A percentile compares a stretch with the other conserved stretches of the same genome.
These are phyloP conservation scores for Tursiops truncatus DNA, from an alignment of 2,113 vertebrate genomes.

Conservation along the genomic window DNA sequence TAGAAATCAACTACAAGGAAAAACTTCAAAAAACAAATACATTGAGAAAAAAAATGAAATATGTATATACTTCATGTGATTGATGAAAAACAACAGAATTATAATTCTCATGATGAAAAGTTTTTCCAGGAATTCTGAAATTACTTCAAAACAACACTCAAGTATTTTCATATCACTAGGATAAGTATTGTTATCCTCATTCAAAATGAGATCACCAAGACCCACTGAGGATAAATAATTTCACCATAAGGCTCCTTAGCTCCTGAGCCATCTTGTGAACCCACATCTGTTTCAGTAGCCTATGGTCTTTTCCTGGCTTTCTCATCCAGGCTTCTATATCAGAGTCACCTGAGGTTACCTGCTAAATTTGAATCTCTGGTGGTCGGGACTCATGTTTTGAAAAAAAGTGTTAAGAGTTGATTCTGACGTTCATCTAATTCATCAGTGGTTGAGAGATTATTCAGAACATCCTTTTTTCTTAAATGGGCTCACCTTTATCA, in stretches of 20 bases:
- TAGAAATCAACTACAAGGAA: not conserved
- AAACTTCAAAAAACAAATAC: not conserved
- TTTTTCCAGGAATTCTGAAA: not conserved
- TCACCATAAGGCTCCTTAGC: not conserved
- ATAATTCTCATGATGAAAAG: not conserved
- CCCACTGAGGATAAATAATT: not conserved
- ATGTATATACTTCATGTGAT: not conserved
- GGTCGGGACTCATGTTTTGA: not conserved
- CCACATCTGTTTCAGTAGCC: accelerated
- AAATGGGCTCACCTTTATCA: not conserved
- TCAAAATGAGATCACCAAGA: not conserved
- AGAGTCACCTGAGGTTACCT: not conserved
- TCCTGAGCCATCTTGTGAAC: not conserved
- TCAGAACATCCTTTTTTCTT: not conserved
- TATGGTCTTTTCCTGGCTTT: not conserved
- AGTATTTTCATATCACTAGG: not conserved
- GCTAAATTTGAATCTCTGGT: not conserved
- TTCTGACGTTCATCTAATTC: not conserved
- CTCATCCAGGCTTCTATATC: not conserved
- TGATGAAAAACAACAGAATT: not conserved
- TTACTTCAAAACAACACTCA: not conserved
- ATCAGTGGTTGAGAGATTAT: not conserved
- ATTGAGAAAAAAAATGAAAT: not conserved
- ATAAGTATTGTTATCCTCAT: not conserved
- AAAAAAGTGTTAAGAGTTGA: not conserved